Evolutionary conservation across 2,113 vertebrate genomes (phyloP), one percentile per base, ranked within the genome.

Genomic region (Zosterops lateralis): DNA sequence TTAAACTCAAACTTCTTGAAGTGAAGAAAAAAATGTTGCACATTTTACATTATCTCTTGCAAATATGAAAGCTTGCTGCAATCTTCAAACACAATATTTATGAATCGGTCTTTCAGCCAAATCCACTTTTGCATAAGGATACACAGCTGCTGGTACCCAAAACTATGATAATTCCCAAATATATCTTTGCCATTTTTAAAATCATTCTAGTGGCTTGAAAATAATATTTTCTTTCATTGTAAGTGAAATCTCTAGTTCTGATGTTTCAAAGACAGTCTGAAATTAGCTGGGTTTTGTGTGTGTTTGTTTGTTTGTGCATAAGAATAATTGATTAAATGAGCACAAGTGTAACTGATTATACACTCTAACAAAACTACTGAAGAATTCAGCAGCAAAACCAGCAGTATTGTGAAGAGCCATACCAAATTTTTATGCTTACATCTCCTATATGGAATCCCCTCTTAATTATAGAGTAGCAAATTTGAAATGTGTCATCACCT

Each of bases 261-360:
- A 36, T 84, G 36, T 92, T 94, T 96, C 76, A 89, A 94, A 96
- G 65, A 78, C 72, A 75, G 95, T 60, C 84, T 95, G 96, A 96
- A 96, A 96, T 96, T 92, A 95, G 73, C 61, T 0, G 57, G 61
- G 25, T 67, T 95, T 92, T 96, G 64, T 88, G 57, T 93, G 54
- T 94, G 47, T 74, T 53, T 80, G 87, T 96, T 96, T 96, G 92
- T 96, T 96, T 96, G 90, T 70, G 82, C 72, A 92, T 64, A 73
- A 96, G 93, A 93, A 94, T 96, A 96, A 96, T 96, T 96, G 79
- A 95, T 92, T 94, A 96, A 96, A 96, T 96, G 83, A 94, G 90
- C 92, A 93, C 79, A 96, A 96, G 92, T 17, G 0, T 70, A 96
- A 92, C 85, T 95, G 96, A 96, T 96, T 96, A 96, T 74, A 94